phyloP scores from a whole-genome alignment of 2,797 vertebrate genomes.

The Cryptoprocta ferox region DNA sequence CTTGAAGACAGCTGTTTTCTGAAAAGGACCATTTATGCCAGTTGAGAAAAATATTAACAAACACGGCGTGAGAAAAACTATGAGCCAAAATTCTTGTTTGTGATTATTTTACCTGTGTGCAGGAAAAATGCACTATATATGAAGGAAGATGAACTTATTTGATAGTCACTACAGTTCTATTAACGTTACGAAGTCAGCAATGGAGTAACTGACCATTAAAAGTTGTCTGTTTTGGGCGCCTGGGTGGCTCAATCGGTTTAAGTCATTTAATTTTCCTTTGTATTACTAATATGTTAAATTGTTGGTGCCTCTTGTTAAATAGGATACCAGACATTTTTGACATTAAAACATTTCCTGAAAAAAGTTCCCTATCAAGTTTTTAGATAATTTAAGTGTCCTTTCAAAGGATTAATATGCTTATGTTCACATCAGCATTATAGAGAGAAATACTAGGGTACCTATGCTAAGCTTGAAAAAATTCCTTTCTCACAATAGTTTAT shows the following conservation, averaged over 20 bases:
- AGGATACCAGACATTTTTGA: neutral
- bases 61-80: neutral
- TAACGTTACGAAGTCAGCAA: neutral
- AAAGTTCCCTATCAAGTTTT: neutral
- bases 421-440: neutral
- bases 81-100: neutral
- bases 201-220: neutral
- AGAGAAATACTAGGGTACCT: neutral
- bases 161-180: neutral
- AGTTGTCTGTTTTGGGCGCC: too few species aligned
- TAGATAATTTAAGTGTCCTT: neutral
- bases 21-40: neutral
- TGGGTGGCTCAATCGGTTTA: too few species aligned
- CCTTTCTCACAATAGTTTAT: neutral
- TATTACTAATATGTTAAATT: neutral
- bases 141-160: neutral
- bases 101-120: neutral
- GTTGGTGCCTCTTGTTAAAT: neutral
- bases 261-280: constrained; percentile 8
- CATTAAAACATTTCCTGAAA: neutral
- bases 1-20: neutral
- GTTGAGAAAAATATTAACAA: neutral
- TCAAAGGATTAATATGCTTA: neutral
- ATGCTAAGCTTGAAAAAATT: neutral
- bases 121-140: neutral